Conservation (phyloP, 1,140 invertebrate species). For the Anastatus disparis region DNA sequence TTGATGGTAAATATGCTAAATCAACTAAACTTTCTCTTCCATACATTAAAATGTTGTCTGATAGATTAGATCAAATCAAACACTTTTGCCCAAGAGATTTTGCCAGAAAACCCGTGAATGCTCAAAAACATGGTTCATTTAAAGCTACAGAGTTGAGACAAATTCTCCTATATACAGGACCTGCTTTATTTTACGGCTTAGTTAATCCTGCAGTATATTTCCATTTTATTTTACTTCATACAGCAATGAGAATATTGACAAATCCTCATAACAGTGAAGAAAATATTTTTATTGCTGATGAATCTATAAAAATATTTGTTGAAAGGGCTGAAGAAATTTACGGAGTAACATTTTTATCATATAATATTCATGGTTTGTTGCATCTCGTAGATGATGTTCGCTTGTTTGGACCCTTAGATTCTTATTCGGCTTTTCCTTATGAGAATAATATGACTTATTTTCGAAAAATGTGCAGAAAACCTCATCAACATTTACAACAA, state of each 20-base stretch:
- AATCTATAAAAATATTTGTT: constrained; percentile 10
- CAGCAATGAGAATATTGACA: constrained; percentile 19
- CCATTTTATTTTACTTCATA: constrained; percentile 34
- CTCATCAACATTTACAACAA: constrained; percentile 41
- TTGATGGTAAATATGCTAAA: constrained; percentile 29
- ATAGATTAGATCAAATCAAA: constrained; percentile 19
- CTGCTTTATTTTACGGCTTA: constrained; percentile 18
- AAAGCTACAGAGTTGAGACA: constrained; percentile 41
- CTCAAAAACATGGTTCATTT: constrained; percentile 8
- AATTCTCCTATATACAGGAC: constrained; percentile 35
- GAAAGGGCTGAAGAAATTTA: not conserved
- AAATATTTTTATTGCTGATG: constrained; percentile 31
- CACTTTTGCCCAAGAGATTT: constrained; percentile 35
- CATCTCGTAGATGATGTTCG: constrained; percentile 38
- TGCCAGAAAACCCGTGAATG: constrained; percentile 14
- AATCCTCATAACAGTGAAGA: not conserved
- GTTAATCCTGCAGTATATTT: constrained; percentile 12
- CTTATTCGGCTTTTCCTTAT: constrained; percentile 37
- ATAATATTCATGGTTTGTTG: constrained; percentile 7
- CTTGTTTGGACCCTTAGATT: constrained; percentile 35
- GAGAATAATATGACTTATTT: constrained; percentile 37
- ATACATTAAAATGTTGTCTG: constrained; percentile 17
- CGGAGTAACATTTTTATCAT: not conserved
- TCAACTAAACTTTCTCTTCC: not conserved
- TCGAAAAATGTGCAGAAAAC: constrained; percentile 35